Conservation (phyloP, 2,888 invertebrate genomes). For the Patella ulyssiponensis region DNA sequence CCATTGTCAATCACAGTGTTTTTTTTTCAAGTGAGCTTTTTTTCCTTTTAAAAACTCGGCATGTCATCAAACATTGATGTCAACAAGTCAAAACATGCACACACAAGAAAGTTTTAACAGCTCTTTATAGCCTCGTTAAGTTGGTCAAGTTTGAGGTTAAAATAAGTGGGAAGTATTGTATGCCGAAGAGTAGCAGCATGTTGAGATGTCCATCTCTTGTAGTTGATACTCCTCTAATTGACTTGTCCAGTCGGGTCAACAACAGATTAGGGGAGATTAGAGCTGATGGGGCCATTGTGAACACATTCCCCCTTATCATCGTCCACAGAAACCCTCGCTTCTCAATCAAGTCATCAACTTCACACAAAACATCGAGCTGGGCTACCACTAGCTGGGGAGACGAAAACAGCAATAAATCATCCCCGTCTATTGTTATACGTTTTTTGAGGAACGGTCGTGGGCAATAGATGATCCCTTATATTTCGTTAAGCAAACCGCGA, state of each 20-base stretch:
- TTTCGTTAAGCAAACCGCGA: background rate
- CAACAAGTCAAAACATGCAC: constrained; percentile 11
- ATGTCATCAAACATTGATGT: background rate
- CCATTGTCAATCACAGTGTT: too few species aligned
- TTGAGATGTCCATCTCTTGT: constrained; percentile 7
- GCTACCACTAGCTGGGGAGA: background rate
- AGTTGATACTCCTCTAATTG: background rate
- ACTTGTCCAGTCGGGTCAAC: constrained; percentile 8
- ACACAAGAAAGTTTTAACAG: background rate
- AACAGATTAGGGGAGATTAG: constrained; percentile 3
- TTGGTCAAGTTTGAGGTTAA: background rate
- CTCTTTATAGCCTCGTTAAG: constrained; percentile 4
- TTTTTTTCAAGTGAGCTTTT: too few species aligned
- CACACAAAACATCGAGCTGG: background rate
- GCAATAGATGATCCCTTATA: background rate
- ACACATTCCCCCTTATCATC: background rate
- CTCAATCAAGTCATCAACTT: constrained; percentile 4
- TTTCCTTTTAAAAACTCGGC: too few species aligned
- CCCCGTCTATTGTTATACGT: background rate
- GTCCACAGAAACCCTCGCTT: background rate
- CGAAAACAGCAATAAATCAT: background rate
- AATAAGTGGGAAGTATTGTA: constrained; percentile 7
- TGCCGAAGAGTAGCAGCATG: background rate
- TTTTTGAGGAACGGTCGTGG: constrained; percentile 12
- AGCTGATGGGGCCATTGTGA: background rate